Percentiles rank a stretch among this genome's conserved stretches.
Evolutionary conservation across 2,113 vertebrate genomes (phyloP).

Genomic region (Gymnocephalus cernua): DNA sequence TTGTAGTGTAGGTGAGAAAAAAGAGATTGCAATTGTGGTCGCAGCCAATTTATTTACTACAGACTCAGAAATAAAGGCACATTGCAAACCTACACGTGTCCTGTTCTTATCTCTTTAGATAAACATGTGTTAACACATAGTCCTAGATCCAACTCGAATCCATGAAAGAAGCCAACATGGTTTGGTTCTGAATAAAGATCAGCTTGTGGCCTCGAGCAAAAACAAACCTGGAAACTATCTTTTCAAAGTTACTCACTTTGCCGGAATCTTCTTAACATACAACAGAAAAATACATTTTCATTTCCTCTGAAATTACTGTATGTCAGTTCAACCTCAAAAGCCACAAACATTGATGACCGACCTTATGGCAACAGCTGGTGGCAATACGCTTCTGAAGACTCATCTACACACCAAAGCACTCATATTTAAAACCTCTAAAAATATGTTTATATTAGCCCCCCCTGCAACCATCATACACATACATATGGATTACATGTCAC

Average conservation of each 20-base stretch:
- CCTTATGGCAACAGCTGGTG: background rate
- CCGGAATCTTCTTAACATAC: background rate
- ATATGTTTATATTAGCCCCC: constrained; percentile 12
- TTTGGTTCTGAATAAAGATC: constrained; percentile 6
- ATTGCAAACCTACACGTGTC: background rate
- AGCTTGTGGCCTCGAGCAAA: background rate
- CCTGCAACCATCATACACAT: background rate
- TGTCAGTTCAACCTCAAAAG: background rate
- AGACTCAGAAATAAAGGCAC: constrained; percentile 14
- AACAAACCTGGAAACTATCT: constrained; percentile 1
- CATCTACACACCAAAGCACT: background rate
- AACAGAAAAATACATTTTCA: background rate
- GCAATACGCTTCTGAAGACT: constrained; percentile 6
- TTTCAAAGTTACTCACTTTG: background rate
- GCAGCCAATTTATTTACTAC: background rate
- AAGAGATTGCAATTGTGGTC: background rate
- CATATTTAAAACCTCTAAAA: constrained; percentile 5
- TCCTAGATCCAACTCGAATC: background rate
- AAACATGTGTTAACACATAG: background rate
- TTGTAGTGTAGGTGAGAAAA: background rate
- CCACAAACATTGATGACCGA: constrained; percentile 7
- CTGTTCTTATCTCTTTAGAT: background rate
- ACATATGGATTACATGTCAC: too few relatives aligned
- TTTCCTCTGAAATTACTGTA: background rate
- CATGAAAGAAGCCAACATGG: background rate